Base-by-base conservation (phyloP, 1,140 invertebrate species). In the Euwallacea fornicatus region DNA sequence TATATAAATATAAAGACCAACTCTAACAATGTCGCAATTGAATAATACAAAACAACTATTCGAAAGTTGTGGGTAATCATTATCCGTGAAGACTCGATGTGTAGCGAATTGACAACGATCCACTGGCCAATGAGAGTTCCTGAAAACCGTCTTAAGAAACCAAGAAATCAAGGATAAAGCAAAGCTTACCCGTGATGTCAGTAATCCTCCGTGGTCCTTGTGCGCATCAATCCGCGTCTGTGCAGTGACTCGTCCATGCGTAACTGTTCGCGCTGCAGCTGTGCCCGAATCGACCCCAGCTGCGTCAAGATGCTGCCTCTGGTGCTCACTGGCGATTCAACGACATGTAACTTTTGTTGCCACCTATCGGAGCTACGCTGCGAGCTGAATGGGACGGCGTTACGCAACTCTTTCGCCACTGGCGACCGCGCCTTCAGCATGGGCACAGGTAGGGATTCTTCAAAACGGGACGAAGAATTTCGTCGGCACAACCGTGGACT, bases 231-330 rank as follows among this genome's bases (percentile, higher is more conserved):
- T 60, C 75, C 77, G 55, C 79, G 76, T 74, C 77, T 78, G 53
- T 75, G 74, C 65, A 81, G 71, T 55, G 76, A 76, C 70, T 79
- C 79, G 60, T 87, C 85, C 66, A 87, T 79, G 71, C 83, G 83
- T 61, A 86, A 72, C 74, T 87, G 86, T 71, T 87, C 85, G 50
- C 86, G 78, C 69, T 86, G 85, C 66, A 87, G 73, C 67, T 86
- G 85, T 66, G 84, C 77, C 55, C 86, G 71, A 62, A 87, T 87
- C n/a, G 85, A 85, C 6, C 85, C 86, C 11, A 87, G 74, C 75
- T 87, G 85, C 7, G 85, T 86, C 66, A 87, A 78, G 70, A 87
- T 85, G 76, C 83, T 80, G 76, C 83, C 81, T 80, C 74, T 83
- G 67, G 47, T 15, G 7, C 47, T 54, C 1, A 74, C 83, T 9